Percentiles rank a stretch among this genome's conserved stretches.
These are phyloP conservation scores for Chionodraco myersi DNA, from an alignment of 2,113 vertebrate genomes.

Conservation along the genomic window DNA sequence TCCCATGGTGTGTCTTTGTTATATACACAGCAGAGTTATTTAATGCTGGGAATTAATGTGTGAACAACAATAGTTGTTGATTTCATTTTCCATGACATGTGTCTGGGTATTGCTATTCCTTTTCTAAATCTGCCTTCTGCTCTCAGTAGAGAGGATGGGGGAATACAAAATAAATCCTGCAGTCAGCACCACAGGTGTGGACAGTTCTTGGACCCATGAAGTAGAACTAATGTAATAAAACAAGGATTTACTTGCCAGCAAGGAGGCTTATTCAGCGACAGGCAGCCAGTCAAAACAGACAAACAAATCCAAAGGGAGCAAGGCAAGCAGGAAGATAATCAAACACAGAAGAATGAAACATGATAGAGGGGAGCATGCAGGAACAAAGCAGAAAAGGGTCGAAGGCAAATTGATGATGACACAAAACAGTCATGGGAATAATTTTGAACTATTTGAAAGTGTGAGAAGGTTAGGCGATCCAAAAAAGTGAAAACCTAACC, in stretches of 20 bases:
- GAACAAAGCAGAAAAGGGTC: not conserved
- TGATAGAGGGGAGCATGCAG: not conserved
- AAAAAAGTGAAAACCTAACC: not conserved
- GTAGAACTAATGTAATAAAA: slow-evolving; percentile 19
- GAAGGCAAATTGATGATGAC: not conserved
- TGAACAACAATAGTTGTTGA: slow-evolving; percentile 10
- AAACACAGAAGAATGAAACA: not conserved
- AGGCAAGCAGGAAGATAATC: slow-evolving; percentile 10
- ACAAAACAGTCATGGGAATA: not conserved
- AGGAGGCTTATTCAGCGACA: slow-evolving; percentile 1
- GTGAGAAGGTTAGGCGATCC: not conserved
- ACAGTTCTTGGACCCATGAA: not conserved
- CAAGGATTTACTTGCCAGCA: not conserved
- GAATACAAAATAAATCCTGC: not conserved
- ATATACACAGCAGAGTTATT: not conserved
- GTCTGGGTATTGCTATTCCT: slow-evolving; percentile 1
- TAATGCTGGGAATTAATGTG: slow-evolving; percentile 9
- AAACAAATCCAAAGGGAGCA: slow-evolving; percentile 17
- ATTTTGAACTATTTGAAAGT: too few species aligned
- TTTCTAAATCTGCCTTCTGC: not conserved
- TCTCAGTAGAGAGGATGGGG: not conserved
- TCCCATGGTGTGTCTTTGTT: not conserved
- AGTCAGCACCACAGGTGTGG: slow-evolving; percentile 15
- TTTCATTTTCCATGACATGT: slow-evolving; percentile 14
- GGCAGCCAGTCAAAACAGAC: slow-evolving; percentile 1